Conservation (phyloP, 2,113 vertebrate genomes). For the Rana temporaria region DNA sequence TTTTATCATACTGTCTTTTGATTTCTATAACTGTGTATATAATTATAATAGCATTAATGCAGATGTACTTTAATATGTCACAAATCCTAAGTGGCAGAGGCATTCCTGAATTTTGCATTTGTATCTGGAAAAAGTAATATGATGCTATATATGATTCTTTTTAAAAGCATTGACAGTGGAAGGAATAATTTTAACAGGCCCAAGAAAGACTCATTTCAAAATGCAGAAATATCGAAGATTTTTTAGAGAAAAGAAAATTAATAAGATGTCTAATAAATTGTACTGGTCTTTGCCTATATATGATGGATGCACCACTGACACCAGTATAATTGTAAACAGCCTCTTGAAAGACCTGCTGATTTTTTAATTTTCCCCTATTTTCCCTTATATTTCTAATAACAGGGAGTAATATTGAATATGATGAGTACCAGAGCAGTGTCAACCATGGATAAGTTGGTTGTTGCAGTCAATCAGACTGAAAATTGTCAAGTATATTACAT, state of each 20-base stretch:
- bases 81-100: neutral
- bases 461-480: constrained; percentile 49
- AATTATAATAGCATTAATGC: constrained; percentile 19
- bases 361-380: constrained; percentile 50
- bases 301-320: constrained; percentile 34
- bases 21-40: neutral
- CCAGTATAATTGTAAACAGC: constrained; percentile 38
- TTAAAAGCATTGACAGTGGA: neutral
- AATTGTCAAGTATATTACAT: constrained; percentile 38
- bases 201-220: constrained; percentile 7
- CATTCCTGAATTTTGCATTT: neutral
- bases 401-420: constrained; percentile 38
- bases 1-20: neutral
- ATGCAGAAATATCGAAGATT: constrained; percentile 18
- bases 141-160: neutral
- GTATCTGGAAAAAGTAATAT: neutral
- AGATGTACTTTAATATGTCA: neutral
- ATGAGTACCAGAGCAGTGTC: constrained; percentile 43
- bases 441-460: constrained; percentile 40
- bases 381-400: constrained; percentile 46
- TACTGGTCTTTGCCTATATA: constrained; percentile 1
- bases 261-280: constrained; percentile 14
- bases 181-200: neutral
- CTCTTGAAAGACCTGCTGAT: constrained; percentile 34
- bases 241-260: constrained; percentile 44